Evolutionary conservation across 2,113 vertebrate species (phyloP).

Genomic region (Camelus dromedarius): DNA sequence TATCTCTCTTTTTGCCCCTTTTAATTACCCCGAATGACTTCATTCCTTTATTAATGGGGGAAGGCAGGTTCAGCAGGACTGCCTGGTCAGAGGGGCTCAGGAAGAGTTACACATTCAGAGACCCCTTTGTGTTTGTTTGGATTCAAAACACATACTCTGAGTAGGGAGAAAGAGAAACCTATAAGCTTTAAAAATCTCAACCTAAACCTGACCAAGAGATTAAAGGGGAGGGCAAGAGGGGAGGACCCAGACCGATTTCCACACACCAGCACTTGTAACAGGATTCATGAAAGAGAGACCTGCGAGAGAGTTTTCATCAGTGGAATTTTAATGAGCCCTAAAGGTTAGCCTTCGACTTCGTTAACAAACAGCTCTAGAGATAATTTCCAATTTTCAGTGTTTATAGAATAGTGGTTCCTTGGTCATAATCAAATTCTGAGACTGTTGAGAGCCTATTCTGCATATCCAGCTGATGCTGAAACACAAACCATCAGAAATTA

Average conservation of each 20-base stretch:
- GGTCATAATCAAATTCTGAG: constrained; percentile 46
- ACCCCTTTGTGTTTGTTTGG: constrained; percentile 36
- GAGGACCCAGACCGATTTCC: constrained; percentile 13
- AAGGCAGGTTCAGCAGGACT: constrained; percentile 5
- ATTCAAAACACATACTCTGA: constrained; percentile 63
- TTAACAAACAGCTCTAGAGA: constrained; percentile 74
- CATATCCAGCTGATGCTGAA: constrained; percentile 64
- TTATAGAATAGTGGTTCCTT: constrained; percentile 18
- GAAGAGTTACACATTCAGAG: not conserved
- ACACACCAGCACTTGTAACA: constrained; percentile 35
- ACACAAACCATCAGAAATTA: constrained; percentile 51
- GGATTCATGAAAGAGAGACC: constrained; percentile 6
- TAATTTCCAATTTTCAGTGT: constrained; percentile 64
- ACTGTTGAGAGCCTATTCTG: constrained; percentile 25
- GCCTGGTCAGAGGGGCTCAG: not conserved
- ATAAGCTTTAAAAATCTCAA: constrained; percentile 75
- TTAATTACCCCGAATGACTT: constrained; percentile 19
- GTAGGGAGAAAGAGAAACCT: constrained; percentile 70
- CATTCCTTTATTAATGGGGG: not conserved
- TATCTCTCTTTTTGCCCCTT: not conserved
- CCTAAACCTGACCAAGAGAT: constrained; percentile 72
- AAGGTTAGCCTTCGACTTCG: constrained; percentile 80
- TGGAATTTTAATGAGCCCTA: constrained; percentile 78
- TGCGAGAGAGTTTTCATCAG: not conserved
- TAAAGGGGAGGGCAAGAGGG: constrained; percentile 61